Evolutionary conservation across 2,888 invertebrate species (phyloP).

Genomic region (Uloborus plumipes): DNA sequence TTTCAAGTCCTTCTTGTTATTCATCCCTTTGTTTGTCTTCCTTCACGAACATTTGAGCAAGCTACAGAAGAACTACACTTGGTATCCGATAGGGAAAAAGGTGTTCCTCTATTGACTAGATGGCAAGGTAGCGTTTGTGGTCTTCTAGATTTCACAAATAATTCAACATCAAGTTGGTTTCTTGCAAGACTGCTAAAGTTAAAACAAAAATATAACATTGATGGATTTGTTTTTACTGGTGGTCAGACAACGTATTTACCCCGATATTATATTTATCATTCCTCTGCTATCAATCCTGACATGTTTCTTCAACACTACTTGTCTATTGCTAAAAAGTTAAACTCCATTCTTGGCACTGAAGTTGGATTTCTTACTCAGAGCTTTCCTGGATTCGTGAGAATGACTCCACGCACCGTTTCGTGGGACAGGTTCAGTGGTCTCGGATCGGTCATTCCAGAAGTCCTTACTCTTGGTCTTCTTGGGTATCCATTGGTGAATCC

Average conservation of each 20-base stretch:
- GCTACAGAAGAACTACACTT: conserved; percentile 82
- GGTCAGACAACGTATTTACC: conserved; percentile 89
- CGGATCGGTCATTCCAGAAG: conserved; percentile 86
- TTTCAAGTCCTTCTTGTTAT: conserved; percentile 89
- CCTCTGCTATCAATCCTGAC: conserved; percentile 68
- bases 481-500: conserved; percentile 95
- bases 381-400: conserved; percentile 83
- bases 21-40: conserved; percentile 87
- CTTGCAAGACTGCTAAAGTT: conserved; percentile 80
- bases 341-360: conserved; percentile 79
- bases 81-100: conserved; percentile 80
- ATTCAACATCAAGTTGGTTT: conserved; percentile 85
- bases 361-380: conserved; percentile 82
- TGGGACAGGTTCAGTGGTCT: conserved; percentile 82
- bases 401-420: conserved; percentile 87
- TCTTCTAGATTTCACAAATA: conserved; percentile 88
- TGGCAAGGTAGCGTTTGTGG: conserved; percentile 84
- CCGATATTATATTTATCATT: conserved; percentile 81
- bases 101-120: conserved; percentile 81
- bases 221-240: conserved; percentile 86
- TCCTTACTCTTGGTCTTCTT: conserved; percentile 87
- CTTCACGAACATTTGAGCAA: conserved; percentile 85
- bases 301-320: conserved; percentile 65
- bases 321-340: conserved; percentile 70
- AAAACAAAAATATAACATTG: conserved; percentile 82